Base-by-base conservation (phyloP, 2,113 vertebrate species). In the Burhinus oedicnemus region DNA sequence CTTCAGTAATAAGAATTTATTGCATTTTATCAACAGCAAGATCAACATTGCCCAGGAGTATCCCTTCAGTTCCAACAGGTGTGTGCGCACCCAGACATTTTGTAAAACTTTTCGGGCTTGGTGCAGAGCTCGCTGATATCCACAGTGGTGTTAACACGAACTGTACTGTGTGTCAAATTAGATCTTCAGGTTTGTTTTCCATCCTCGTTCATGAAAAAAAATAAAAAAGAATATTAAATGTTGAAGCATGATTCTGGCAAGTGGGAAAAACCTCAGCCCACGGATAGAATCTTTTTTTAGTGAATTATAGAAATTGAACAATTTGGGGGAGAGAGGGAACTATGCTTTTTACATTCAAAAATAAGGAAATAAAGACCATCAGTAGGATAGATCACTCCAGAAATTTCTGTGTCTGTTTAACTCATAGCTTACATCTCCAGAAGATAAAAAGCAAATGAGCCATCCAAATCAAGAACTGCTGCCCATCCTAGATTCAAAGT, bases 1-100 rank as follows among this genome's bases (percentile, higher is more conserved):
- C 32, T 85, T 88, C 68, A 79, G 66, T 77, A 94, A 70, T 26
- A 81, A 86, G 34, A 90, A 65, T 81, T 80, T 87, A 74, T 66
- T 83, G 58, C 32, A 45, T 87, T 94, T 91, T 95, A 93, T 90
- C 95, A 85, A 38, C 83, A 91, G 85, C 20, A 83, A 29, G 60
- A 96, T 86, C 85, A 90, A 93, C 94, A 76, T 83, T 93, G 9
- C 27, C 61, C 49, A 65, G 52, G 49, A 91, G 52, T 47, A 65
- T 87, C 52, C 34, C 49, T 94, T 91, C 66, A 85, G 54, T 21
- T 79, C 49, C 66, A 91, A 34, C 14, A 80, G 42, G 20, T 15
- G 34, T 47, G 13, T 80, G 25, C 83, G 27, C n/a, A 81, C 49
- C 45, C 49, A 86, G 49, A 80, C 4, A 69, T 92, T 88, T 51